Evolutionary conservation across 2,797 vertebrate species (phyloP).

Genomic region (Cynodonichthys magdalenae): DNA sequence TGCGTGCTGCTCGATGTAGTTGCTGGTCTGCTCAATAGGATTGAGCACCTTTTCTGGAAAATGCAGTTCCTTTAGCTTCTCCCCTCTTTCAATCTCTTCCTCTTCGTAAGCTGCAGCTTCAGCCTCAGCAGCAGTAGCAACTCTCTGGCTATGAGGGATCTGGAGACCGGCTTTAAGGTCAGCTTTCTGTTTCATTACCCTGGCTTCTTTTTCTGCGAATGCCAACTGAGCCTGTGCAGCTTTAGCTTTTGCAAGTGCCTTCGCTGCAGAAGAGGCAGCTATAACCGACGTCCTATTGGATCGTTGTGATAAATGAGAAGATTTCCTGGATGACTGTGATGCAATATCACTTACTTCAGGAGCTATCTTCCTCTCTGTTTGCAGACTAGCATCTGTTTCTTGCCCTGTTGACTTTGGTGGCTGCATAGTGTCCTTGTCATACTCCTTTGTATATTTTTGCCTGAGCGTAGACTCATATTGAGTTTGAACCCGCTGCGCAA

Average conservation of each 20-base stretch:
- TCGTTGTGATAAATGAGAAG: background rate
- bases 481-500: background rate
- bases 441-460: background rate
- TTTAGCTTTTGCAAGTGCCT: background rate
- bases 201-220: background rate
- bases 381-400: background rate
- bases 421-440: background rate
- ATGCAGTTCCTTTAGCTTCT: background rate
- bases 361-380: background rate
- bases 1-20: background rate
- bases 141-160: background rate
- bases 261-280: no score
- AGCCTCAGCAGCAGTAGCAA: background rate
- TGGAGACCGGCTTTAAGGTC: background rate
- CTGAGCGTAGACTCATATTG: background rate
- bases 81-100: background rate
- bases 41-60: background rate
- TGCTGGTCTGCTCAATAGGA: background rate
- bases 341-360: no score
- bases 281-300: background rate
- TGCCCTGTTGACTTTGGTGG: background rate
- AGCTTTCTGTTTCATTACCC: background rate
- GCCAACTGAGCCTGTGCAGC: background rate
- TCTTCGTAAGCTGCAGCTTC: background rate
- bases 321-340: background rate